These are phyloP conservation scores for Saturnia japonica DNA, from an alignment of 2,888 invertebrate species.

Conservation along the genomic window DNA sequence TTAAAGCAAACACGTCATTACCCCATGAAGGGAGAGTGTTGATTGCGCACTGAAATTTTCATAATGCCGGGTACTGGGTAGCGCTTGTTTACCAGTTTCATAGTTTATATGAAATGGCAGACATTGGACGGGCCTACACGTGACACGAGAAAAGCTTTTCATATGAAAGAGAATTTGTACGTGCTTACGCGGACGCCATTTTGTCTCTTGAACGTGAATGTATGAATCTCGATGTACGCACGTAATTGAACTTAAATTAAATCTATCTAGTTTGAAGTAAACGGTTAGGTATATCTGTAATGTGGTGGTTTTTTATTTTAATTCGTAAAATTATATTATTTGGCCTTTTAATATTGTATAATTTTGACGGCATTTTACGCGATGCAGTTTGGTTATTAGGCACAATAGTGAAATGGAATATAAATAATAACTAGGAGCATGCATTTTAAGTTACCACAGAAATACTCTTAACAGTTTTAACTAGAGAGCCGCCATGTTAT, in stretches of 20 bases:
- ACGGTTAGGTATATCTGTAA: background rate
- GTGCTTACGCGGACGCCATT: background rate
- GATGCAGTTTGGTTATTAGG: no score
- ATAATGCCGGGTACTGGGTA: constrained; percentile 36
- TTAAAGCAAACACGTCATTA: constrained; percentile 50
- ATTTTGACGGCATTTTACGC: no score
- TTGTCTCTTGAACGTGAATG: background rate
- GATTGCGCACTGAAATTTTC: constrained; percentile 50
- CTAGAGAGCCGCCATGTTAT: no score
- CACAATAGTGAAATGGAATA: no score
- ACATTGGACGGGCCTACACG: background rate
- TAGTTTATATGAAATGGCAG: constrained; percentile 27
- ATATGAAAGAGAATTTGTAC: background rate
- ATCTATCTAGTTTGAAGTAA: background rate
- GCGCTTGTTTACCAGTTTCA: constrained; percentile 32
- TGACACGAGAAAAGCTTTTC: background rate
- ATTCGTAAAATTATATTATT: no score
- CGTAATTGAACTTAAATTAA: background rate
- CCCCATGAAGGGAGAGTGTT: constrained; percentile 32
- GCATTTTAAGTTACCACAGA: no score
- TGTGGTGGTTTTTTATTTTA: no score
- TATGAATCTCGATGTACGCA: background rate
- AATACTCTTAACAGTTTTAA: no score
- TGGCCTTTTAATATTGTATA: no score
- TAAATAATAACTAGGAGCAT: no score